These are phyloP conservation scores for Schizopygopsis pylzovi DNA, from an alignment of 2,797 vertebrate species.

Conservation along the genomic window DNA sequence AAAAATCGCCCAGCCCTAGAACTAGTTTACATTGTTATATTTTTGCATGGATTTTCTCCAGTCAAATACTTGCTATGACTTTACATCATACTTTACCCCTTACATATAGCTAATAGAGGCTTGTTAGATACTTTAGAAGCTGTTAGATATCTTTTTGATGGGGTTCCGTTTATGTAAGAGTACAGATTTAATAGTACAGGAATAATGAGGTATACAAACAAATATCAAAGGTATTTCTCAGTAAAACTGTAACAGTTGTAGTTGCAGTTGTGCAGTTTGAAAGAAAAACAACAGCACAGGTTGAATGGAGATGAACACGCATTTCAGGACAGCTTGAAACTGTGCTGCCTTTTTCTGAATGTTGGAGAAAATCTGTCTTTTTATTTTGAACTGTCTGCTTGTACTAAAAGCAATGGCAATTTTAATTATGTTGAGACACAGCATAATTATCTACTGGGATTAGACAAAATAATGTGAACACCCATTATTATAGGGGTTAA, in stretches of 20 bases:
- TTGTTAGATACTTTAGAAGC: neutral
- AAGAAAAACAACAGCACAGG: neutral
- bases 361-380: slow-evolving; percentile 69
- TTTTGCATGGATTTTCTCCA: neutral
- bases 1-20: too few relatives aligned
- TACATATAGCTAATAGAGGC: neutral
- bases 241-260: neutral
- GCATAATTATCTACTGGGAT: neutral
- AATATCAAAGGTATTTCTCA: neutral
- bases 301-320: neutral
- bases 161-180: neutral
- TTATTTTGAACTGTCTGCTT: slow-evolving; percentile 19
- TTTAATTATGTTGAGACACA: neutral
- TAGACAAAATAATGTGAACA: neutral
- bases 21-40: neutral
- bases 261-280: neutral
- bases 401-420: slow-evolving; percentile 43
- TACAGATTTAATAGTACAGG: neutral
- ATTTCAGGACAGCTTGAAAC: neutral
- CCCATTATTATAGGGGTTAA: neutral
- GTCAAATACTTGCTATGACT: neutral
- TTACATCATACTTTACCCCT: neutral
- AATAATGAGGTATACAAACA: neutral
- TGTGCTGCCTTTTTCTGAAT: slow-evolving; percentile 54
- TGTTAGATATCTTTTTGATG: neutral